phyloP scores from a whole-genome alignment of 2,113 vertebrate species.

The Leptobrachium leishanense region DNA sequence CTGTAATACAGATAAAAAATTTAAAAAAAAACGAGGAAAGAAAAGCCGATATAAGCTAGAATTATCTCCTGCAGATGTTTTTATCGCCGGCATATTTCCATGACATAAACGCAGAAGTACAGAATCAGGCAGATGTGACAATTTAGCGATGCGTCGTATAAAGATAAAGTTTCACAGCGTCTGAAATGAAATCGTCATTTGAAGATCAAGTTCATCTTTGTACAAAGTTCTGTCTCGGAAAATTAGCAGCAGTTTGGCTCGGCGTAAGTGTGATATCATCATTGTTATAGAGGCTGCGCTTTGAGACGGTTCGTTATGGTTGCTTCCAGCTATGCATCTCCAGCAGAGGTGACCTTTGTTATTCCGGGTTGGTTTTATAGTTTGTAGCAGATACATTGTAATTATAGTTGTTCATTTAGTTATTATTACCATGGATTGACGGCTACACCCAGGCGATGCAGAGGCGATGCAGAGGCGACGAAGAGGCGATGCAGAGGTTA shows the following conservation, averaged over 20 bases:
- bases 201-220: constrained; percentile 36
- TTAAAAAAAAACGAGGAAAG: constrained; percentile 6
- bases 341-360: constrained; percentile 24
- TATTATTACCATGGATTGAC: no score
- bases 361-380: neutral
- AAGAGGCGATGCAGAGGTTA: no score
- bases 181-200: constrained; percentile 31
- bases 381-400: no score
- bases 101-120: constrained; percentile 30
- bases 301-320: constrained; percentile 11
- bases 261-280: constrained; percentile 20
- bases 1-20: constrained; percentile 10
- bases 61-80: constrained; percentile 26
- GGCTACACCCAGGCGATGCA: no score
- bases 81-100: constrained; percentile 37
- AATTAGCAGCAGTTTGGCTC: constrained; percentile 19
- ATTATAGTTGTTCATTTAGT: no score
- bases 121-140: constrained; percentile 41
- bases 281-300: constrained; percentile 13
- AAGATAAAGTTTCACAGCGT: constrained; percentile 34
- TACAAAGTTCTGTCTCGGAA: constrained; percentile 37
- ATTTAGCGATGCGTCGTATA: constrained; percentile 32
- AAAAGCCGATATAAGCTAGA: no score
- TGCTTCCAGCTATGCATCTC: constrained; percentile 10
- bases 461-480: no score